These are phyloP conservation scores for Poecile montanus DNA, from an alignment of 2,797 vertebrate genomes.

Conservation along the genomic window DNA sequence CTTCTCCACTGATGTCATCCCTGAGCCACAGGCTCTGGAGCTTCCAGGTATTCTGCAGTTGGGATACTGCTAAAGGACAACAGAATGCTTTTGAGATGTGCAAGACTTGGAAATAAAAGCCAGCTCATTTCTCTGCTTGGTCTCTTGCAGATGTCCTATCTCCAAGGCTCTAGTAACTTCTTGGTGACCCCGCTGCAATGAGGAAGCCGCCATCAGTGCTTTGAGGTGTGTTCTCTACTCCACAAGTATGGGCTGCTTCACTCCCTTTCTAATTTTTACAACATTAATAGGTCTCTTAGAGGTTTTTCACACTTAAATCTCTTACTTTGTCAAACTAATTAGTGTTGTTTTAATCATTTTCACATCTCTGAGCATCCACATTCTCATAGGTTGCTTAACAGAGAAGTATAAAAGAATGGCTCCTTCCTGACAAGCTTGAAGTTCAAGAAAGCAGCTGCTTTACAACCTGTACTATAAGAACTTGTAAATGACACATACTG, in stretches of 20 bases:
- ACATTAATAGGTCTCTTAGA: neutral
- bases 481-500: neutral
- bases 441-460: neutral
- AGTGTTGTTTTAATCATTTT: slow-evolving; percentile 22
- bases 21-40: neutral
- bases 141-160: neutral
- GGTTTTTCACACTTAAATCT: neutral
- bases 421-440: neutral
- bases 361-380: neutral
- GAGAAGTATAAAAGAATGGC: neutral
- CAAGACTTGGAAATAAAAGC: neutral
- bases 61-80: neutral
- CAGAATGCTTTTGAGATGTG: accelerated
- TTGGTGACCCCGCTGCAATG: neutral
- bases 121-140: neutral
- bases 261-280: slow-evolving; percentile 18
- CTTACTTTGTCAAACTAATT: slow-evolving; percentile 25
- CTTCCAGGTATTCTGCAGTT: neutral
- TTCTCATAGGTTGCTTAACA: neutral
- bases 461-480: neutral
- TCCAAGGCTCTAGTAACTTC: neutral
- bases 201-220: neutral
- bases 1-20: neutral
- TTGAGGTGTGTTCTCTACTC: slow-evolving; percentile 31
- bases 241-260: slow-evolving; percentile 9